phyloP scores from a whole-genome alignment of 2,797 vertebrate genomes.

The Ataeniobius toweri region DNA sequence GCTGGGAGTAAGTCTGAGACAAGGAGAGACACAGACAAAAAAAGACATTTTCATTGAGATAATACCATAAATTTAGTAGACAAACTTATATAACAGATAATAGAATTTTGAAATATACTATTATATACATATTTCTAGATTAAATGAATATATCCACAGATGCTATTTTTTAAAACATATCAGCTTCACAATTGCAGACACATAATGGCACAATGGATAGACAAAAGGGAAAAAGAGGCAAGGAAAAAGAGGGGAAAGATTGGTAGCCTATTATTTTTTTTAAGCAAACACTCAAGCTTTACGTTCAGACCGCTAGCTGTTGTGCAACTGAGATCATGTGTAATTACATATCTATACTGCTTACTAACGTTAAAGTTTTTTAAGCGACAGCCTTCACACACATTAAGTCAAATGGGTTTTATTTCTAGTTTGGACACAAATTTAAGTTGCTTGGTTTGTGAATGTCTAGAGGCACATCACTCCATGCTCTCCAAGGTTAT shows the following conservation, averaged over 20 bases:
- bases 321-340: conserved; percentile 6
- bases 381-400: background rate
- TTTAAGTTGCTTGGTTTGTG: conserved; percentile 20
- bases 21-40: conserved; percentile 71
- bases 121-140: conserved; percentile 75
- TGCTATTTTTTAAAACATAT: conserved; percentile 67
- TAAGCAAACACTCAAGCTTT: conserved; percentile 22
- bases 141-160: conserved; percentile 80
- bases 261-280: conserved; percentile 30
- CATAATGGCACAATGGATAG: conserved; percentile 75
- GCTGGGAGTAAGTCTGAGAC: conserved; percentile 56
- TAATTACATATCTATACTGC: background rate
- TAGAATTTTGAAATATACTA: conserved; percentile 78
- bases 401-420: background rate
- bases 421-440: conserved; percentile 6
- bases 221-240: conserved; percentile 60
- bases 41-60: conserved; percentile 79
- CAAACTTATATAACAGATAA: conserved; percentile 79
- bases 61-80: conserved; percentile 77
- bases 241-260: conserved; percentile 26
- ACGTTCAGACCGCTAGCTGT: conserved; percentile 39
- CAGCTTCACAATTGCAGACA: conserved; percentile 77
- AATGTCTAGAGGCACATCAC: conserved; percentile 40
- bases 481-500: conserved; percentile 19
- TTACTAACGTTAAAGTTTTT: conserved; percentile 4